Evolutionary conservation across 2,888 invertebrate genomes (phyloP).

Genomic region (Caenorhabditis becei): DNA sequence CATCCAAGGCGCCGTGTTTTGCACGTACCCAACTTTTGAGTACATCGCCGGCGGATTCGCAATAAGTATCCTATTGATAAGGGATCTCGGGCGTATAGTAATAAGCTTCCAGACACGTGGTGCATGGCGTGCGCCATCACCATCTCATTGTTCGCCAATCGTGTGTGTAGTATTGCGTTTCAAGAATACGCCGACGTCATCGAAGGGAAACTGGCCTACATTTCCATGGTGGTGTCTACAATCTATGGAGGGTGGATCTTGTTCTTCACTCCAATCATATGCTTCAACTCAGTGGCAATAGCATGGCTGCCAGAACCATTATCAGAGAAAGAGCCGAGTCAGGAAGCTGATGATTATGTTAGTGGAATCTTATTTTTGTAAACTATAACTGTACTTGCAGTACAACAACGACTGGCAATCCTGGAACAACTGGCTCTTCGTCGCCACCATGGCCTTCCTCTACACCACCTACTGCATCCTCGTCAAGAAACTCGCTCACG

Average conservation of each 20-base stretch:
- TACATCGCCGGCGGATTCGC: slow-evolving; percentile 51
- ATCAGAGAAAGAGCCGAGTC: slow-evolving; percentile 13
- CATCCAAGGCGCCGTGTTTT: slow-evolving; percentile 51
- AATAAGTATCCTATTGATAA: slow-evolving; percentile 26
- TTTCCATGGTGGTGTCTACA: slow-evolving; percentile 7
- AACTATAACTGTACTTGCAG: slow-evolving; percentile 26
- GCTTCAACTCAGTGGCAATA: slow-evolving; percentile 39
- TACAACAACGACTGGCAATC: slow-evolving; percentile 51
- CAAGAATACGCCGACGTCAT: slow-evolving; percentile 48
- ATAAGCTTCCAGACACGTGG: slow-evolving; percentile 44
- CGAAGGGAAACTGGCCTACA: slow-evolving; percentile 30
- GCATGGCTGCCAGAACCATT: slow-evolving; percentile 45
- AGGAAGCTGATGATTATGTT: slow-evolving; percentile 26
- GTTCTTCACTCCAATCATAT: slow-evolving; percentile 38
- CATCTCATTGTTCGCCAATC: slow-evolving; percentile 52
- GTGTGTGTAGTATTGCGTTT: slow-evolving; percentile 43
- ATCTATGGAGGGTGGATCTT: slow-evolving; percentile 32
- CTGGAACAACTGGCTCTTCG: slow-evolving; percentile 49
- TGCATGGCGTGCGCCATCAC: slow-evolving; percentile 55
- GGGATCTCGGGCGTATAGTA: neutral
- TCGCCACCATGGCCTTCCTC: slow-evolving; percentile 26
- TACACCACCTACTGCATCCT: slow-evolving; percentile 43
- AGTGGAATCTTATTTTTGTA: neutral
- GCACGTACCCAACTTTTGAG: slow-evolving; percentile 45
- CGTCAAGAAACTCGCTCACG: slow-evolving; percentile 42